A percentile compares a stretch with the other conserved stretches of the same genome.
Conservation (phyloP, 2,797 vertebrate species). For the Leptodactylus fallax region DNA sequence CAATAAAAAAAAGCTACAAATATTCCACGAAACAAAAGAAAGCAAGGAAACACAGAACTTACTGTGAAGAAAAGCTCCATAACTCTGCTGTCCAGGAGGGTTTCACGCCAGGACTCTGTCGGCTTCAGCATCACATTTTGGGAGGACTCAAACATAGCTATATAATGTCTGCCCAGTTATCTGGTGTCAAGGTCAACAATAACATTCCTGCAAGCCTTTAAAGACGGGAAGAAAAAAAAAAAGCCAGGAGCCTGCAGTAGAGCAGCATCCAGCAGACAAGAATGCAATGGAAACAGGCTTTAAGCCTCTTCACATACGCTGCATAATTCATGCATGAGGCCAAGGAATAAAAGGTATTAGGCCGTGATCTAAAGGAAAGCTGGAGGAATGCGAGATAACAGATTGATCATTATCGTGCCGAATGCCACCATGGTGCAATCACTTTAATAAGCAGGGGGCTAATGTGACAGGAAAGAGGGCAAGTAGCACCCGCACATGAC, state of each 20-base stretch:
- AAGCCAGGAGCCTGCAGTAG: constrained; percentile 73
- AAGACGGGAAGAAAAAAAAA: constrained; percentile 64
- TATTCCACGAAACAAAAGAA: constrained; percentile 30
- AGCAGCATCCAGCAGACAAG: constrained; percentile 78
- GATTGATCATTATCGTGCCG: constrained; percentile 84
- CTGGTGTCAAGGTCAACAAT: constrained; percentile 93
- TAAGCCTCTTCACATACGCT: constrained; percentile 84
- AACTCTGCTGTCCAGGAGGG: constrained; percentile 94
- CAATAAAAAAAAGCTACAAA: too few species aligned
- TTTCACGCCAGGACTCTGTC: constrained; percentile 96
- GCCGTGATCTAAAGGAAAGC: constrained; percentile 78
- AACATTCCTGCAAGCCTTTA: constrained; percentile 81
- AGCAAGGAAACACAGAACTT: constrained; percentile 76
- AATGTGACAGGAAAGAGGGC: constrained; percentile 71
- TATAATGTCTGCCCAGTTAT: constrained; percentile 99
- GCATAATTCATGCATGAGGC: constrained; percentile 83
- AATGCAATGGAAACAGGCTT: constrained; percentile 81
- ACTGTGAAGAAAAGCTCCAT: constrained; percentile 99
- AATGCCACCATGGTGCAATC: constrained; percentile 81
- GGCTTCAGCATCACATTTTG: constrained; percentile 99
- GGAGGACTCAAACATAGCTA: constrained; percentile 99
- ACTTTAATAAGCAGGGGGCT: constrained; percentile 80
- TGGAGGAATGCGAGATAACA: constrained; percentile 88
- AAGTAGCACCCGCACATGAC: constrained; percentile 72
- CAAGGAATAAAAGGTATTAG: constrained; percentile 83